Evolutionary conservation across 2,113 vertebrate genomes (phyloP), one percentile per base, ranked within the genome.

Genomic region (Gorsachius goisagi): DNA sequence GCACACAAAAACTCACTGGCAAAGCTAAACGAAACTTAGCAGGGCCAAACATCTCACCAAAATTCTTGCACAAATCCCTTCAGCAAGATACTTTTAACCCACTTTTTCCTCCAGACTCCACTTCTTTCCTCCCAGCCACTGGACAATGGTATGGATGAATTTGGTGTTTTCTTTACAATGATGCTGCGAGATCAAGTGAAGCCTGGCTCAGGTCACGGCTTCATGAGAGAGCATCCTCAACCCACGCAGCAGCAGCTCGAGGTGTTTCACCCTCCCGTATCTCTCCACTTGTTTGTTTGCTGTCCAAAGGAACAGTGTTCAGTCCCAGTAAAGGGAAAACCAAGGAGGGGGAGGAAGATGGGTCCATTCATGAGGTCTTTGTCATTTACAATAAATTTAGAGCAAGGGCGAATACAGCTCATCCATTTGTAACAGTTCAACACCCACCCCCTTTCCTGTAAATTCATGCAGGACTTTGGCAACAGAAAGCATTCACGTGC

Each of bases 161-260:
- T 85, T 32, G 58, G 23, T 39, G 28, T 50, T 71, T 41, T 22
- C 17, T 75, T 71, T 71, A 45, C 45, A n/a, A 2, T 0, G 11
- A 7, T 22, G 47, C 35, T 64, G 16, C 1, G 12, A 82, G 72
- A 52, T 5, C 5, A 20, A 59, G 49, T 14, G 35, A 49, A 79
- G 35, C 24, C 24, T 30, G 37, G 30, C 24, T 75, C 26, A 28
- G 39, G 49, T 32, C 49, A 4, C 1, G n/a, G 63, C 73, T 81
- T 15, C 0, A 0, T 1, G 0, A 59, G 22, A 41, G 27, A 58
- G 11, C 45, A 50, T 18, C 64, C 41, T 77, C 30, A 17, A 8
- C 0, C 19, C 5, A 45, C 0, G 2, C 18, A 79, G 37, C 56
- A 72, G 52, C 47, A 63, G 56, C 23, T 37, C 33, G 45, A 74